A percentile compares a stretch with the other conserved stretches of the same genome.
phyloP scores from a whole-genome alignment of 1,140 invertebrate genomes.

The Centruroides vittatus region DNA sequence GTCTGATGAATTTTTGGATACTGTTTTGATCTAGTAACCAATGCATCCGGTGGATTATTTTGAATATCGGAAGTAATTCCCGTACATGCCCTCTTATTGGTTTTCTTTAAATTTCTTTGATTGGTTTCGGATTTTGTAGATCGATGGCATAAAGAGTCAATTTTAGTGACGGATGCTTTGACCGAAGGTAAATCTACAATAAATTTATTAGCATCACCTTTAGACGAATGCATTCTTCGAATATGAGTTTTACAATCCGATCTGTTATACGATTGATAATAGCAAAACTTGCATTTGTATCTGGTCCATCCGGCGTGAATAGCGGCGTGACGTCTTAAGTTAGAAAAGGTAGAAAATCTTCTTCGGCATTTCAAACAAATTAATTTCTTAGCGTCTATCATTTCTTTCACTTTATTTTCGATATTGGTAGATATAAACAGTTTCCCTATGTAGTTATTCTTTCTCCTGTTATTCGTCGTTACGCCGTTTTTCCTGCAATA shows the following conservation, averaged over 20 bases:
- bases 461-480: conserved; percentile 4
- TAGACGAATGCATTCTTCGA: conserved; percentile 18
- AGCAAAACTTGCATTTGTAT: conserved; percentile 30
- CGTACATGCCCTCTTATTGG: too few relatives aligned
- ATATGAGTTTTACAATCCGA: conserved; percentile 28
- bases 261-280: conserved; percentile 27
- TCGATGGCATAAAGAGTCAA: too few relatives aligned
- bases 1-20: too few relatives aligned
- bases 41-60: too few relatives aligned
- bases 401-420: conserved; percentile 17
- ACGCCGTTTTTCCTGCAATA: conserved; percentile 5
- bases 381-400: conserved; percentile 24
- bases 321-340: conserved; percentile 29
- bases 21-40: too few relatives aligned
- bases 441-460: conserved; percentile 12
- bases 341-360: conserved; percentile 24
- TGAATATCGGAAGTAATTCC: too few relatives aligned
- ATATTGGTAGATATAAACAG: background rate
- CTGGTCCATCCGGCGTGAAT: conserved; percentile 30
- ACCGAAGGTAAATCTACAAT: too few relatives aligned
- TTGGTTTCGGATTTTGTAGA: too few relatives aligned
- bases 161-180: too few relatives aligned
- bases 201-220: background rate
- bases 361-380: conserved; percentile 28
- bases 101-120: too few relatives aligned